Conservation (phyloP, 2,888 invertebrate genomes). For the Diadromus collaris region DNA sequence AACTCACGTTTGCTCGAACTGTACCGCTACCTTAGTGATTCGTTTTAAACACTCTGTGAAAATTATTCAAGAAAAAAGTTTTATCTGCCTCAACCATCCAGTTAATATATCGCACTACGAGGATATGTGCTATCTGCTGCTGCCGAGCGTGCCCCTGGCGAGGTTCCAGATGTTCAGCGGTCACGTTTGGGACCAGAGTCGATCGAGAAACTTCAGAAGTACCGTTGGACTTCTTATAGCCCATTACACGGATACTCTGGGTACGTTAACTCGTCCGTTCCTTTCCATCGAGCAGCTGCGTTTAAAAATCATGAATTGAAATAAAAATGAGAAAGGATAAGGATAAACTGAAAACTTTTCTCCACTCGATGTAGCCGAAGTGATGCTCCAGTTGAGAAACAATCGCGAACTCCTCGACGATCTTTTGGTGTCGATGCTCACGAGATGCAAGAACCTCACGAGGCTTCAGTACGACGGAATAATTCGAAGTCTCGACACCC, state of each 20-base stretch:
- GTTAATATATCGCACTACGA: constrained; percentile 80
- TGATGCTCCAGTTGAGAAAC: constrained; percentile 80
- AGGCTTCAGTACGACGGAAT: constrained; percentile 80
- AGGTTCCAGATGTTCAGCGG: constrained; percentile 80
- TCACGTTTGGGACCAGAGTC: constrained; percentile 80
- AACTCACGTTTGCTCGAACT: no score
- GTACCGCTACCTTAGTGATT: no score
- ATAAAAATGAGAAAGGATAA: no score
- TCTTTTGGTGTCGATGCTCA: constrained; percentile 78
- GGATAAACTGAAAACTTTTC: constrained; percentile 11
- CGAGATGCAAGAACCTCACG: constrained; percentile 78
- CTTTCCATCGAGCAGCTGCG: neutral
- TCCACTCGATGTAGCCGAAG: constrained; percentile 72
- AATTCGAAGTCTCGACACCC: constrained; percentile 78
- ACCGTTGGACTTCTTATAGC: constrained; percentile 78
- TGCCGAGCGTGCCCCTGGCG: constrained; percentile 80
- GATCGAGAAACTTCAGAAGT: constrained; percentile 79
- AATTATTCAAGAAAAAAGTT: neutral
- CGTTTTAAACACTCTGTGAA: no score
- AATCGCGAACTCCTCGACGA: constrained; percentile 80
- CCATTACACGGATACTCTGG: constrained; percentile 79
- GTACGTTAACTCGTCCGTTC: constrained; percentile 69
- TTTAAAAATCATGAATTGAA: no score
- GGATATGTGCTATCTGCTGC: constrained; percentile 79
- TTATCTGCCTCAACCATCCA: constrained; percentile 61